These are phyloP conservation scores for Drosophila pectinifera DNA, from an alignment of 1,140 invertebrate species.

Conservation along the genomic window DNA sequence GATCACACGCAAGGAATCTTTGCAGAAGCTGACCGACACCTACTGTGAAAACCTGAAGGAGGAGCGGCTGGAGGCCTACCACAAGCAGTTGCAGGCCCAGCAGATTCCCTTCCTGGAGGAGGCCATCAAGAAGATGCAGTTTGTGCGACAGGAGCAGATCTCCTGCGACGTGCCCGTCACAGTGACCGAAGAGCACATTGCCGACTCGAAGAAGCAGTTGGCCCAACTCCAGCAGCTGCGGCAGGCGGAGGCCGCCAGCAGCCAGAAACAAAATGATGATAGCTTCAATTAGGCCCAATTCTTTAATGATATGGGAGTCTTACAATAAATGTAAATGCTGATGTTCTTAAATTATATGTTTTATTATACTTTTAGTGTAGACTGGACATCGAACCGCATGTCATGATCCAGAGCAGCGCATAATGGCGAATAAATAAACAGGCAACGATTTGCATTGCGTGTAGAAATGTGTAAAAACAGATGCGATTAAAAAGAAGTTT, in stretches of 20 bases:
- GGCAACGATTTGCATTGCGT: conserved; percentile 15
- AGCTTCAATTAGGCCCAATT: conserved; percentile 56
- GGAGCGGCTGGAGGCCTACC: conserved; percentile 88
- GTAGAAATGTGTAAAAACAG: conserved; percentile 28
- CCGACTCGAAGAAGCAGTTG: conserved; percentile 86
- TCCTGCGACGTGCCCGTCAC: conserved; percentile 88
- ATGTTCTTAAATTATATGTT: conserved; percentile 64
- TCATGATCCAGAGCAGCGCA: conserved; percentile 52
- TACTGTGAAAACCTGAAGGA: conserved; percentile 89
- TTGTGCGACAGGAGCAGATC: conserved; percentile 90
- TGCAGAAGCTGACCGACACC: conserved; percentile 88
- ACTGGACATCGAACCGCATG: conserved; percentile 44
- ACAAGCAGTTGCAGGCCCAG: conserved; percentile 87
- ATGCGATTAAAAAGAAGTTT: conserved; percentile 33
- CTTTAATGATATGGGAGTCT: conserved; percentile 10
- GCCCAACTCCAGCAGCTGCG: conserved; percentile 81
- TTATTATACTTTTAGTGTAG: conserved; percentile 60
- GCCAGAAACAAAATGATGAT: conserved; percentile 57
- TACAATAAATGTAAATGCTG: conserved; percentile 54
- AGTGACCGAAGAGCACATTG: conserved; percentile 88
- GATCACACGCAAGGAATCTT: conserved; percentile 88
- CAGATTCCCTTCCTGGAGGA: conserved; percentile 89
- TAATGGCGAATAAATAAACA: conserved; percentile 66
- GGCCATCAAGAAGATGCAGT: conserved; percentile 88
- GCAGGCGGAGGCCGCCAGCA: conserved; percentile 46